Percentiles rank a stretch among this genome's conserved stretches.
These are phyloP conservation scores for Galerucella calmariensis DNA, from an alignment of 2,888 invertebrate genomes.

Conservation along the genomic window DNA sequence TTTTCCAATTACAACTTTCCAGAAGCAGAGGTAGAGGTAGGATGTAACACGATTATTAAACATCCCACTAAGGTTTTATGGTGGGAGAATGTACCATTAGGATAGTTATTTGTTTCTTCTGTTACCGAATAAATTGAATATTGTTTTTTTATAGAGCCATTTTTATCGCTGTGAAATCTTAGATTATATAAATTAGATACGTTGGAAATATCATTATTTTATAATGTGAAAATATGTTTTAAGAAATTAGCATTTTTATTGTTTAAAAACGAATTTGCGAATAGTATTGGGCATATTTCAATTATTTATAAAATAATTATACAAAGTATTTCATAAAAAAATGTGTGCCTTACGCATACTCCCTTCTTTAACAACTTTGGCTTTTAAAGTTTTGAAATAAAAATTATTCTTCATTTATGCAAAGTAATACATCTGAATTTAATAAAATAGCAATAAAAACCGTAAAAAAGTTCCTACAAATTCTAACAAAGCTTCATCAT, in stretches of 20 bases:
- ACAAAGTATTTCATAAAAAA: too few relatives aligned
- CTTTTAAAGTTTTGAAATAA: too few relatives aligned
- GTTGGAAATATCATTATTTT: background rate
- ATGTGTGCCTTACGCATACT: too few relatives aligned
- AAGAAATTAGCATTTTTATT: background rate
- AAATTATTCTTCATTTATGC: too few relatives aligned
- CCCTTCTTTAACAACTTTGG: too few relatives aligned
- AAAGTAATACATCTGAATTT: too few relatives aligned
- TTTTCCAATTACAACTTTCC: background rate
- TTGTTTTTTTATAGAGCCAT: background rate
- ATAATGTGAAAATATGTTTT: background rate
- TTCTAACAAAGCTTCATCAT: too few relatives aligned
- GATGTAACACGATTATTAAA: conserved; percentile 2
- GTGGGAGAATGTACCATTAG: conserved; percentile 5
- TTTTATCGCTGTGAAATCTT: background rate
- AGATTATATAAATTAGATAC: background rate
- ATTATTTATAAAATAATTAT: too few relatives aligned
- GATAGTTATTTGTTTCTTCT: background rate
- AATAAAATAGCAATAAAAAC: too few relatives aligned
- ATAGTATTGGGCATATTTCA: too few relatives aligned
- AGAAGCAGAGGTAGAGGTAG: conserved; percentile 1
- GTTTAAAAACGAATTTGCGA: too few relatives aligned
- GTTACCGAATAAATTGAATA: background rate
- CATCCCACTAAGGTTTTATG: background rate
- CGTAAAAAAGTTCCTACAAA: too few relatives aligned